Percentiles rank a stretch among this genome's conserved stretches.
Conservation (phyloP, 2,888 invertebrate species). For the Drosophila borborema region DNA sequence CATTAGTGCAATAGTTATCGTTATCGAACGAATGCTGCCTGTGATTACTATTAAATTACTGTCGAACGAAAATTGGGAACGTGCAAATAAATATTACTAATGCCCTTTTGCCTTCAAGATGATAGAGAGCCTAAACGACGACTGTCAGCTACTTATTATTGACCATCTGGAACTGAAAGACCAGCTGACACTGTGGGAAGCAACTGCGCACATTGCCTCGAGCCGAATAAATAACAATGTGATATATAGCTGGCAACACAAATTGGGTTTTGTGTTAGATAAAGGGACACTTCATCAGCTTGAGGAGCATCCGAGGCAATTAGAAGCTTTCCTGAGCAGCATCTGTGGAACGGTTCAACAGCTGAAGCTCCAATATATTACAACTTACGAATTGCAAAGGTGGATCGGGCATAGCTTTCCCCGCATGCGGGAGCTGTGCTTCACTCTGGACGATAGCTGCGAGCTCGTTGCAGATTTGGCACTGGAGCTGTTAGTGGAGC, state of each 20-base stretch:
- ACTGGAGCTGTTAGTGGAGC: not conserved
- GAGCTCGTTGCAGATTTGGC: not conserved
- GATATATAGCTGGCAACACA: conserved; percentile 21
- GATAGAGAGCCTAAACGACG: conserved; percentile 25
- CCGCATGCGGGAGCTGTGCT: conserved; percentile 9
- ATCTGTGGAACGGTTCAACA: conserved; percentile 25
- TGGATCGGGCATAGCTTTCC: conserved; percentile 21
- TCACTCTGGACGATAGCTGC: conserved; percentile 2
- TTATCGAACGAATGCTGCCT: not conserved
- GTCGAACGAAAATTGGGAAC: too few species aligned
- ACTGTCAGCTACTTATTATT: conserved; percentile 32
- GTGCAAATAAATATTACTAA: not conserved
- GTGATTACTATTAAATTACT: not conserved
- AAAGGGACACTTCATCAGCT: not conserved
- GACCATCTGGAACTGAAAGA: conserved; percentile 16
- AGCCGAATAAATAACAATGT: conserved; percentile 6
- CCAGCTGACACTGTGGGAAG: conserved; percentile 35
- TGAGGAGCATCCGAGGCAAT: not conserved
- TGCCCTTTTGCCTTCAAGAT: not conserved
- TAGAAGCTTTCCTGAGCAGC: conserved; percentile 16
- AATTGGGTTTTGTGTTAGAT: not conserved
- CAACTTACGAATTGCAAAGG: not conserved
- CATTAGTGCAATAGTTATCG: not conserved
- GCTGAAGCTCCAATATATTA: not conserved
- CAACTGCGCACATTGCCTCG: conserved; percentile 4